phyloP scores from a whole-genome alignment of 1,140 invertebrate species.

The Acromyrmex heyeri region DNA sequence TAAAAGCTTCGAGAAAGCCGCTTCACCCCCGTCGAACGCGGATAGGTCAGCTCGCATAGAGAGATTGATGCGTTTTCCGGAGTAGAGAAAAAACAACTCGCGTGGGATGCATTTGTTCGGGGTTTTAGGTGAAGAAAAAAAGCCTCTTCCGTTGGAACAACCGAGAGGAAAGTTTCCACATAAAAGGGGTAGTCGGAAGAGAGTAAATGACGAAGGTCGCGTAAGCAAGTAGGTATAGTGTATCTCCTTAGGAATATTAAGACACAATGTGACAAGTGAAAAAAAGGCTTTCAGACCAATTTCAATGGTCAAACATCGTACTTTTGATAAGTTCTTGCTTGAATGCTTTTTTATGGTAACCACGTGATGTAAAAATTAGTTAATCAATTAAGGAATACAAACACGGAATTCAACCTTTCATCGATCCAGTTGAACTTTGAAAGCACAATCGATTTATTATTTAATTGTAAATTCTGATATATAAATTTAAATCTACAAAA shows the following conservation, averaged over 20 bases:
- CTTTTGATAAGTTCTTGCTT: constrained; percentile 46
- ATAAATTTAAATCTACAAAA: too few relatives aligned
- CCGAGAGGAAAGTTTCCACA: constrained; percentile 35
- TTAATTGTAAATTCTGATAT: too few relatives aligned
- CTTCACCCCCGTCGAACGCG: constrained; percentile 4
- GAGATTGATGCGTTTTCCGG: constrained; percentile 69
- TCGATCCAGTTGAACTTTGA: too few relatives aligned
- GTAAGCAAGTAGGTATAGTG: constrained; percentile 33
- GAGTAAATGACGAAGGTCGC: constrained; percentile 46
- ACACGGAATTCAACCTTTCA: neutral
- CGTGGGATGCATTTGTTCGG: constrained; percentile 66
- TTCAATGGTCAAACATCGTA: constrained; percentile 42
- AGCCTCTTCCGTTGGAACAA: constrained; percentile 23
- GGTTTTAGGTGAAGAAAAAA: constrained; percentile 50
- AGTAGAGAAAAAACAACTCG: constrained; percentile 67
- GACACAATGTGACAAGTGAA: neutral
- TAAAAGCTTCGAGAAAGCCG: constrained; percentile 53
- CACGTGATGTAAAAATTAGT: neutral
- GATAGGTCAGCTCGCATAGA: constrained; percentile 1
- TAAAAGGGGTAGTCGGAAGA: neutral
- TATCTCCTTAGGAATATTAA: constrained; percentile 13
- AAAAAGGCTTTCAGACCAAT: constrained; percentile 43
- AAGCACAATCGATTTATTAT: too few relatives aligned
- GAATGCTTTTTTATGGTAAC: neutral
- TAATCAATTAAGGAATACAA: neutral